Percentiles rank a stretch among this genome's conserved stretches.
Conservation (phyloP, 2,888 invertebrate genomes). For the Synergus itoensis region DNA sequence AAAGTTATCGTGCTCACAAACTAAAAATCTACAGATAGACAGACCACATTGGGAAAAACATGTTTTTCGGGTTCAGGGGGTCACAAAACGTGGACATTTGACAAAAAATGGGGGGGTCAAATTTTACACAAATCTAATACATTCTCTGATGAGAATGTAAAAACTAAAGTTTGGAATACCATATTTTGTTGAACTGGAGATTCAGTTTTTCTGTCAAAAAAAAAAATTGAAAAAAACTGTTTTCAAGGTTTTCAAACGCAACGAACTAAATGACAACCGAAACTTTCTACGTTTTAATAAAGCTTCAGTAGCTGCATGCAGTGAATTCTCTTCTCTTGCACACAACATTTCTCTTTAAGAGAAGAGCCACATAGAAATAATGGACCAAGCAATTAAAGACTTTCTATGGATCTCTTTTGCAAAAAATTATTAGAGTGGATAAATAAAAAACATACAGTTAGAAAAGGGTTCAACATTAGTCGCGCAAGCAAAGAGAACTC, state of each 20-base stretch:
- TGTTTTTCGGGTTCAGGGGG: too few species aligned
- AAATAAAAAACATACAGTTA: neutral
- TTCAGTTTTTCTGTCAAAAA: neutral
- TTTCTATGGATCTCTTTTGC: neutral
- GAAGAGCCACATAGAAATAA: neutral
- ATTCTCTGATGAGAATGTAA: too few species aligned
- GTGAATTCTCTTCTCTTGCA: neutral
- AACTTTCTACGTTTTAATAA: neutral
- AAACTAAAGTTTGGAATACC: neutral
- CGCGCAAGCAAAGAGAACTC: neutral
- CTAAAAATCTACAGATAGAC: too few species aligned
- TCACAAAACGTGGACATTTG: too few species aligned
- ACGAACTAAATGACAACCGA: neutral
- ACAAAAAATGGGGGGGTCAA: too few species aligned
- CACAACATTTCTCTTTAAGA: neutral
- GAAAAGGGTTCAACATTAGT: neutral
- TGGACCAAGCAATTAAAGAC: neutral
- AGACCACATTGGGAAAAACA: too few species aligned
- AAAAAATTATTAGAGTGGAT: neutral
- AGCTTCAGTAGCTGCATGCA: neutral
- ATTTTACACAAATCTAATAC: too few species aligned
- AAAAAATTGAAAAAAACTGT: too few species aligned
- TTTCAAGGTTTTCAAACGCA: too few species aligned
- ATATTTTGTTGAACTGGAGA: neutral
- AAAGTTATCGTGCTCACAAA: too few species aligned